A percentile compares a stretch with the other conserved stretches of the same genome.
Conservation (phyloP, 1,140 invertebrate species). For the Drosophila lacteicornis region DNA sequence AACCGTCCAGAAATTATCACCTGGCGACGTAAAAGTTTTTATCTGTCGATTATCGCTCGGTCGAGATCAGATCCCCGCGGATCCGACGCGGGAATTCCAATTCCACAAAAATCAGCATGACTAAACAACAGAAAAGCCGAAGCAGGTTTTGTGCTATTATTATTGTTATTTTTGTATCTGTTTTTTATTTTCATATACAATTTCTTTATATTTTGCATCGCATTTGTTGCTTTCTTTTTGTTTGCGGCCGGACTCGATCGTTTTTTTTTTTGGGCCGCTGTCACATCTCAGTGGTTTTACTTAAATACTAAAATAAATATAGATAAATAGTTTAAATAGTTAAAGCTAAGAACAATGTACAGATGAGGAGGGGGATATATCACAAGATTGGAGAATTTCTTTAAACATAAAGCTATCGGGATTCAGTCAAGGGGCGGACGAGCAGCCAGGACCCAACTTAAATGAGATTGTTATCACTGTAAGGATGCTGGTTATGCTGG, state of each 20-base stretch:
- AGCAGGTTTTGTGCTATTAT: conserved; percentile 45
- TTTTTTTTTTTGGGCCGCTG: conserved; percentile 10
- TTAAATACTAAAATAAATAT: conserved; percentile 71
- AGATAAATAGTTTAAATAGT: conserved; percentile 67
- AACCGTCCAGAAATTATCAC: conserved; percentile 57
- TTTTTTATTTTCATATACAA: conserved; percentile 53
- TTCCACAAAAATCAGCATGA: conserved; percentile 77
- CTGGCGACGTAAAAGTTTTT: conserved; percentile 70
- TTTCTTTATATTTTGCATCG: conserved; percentile 58
- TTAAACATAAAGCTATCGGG: conserved; percentile 67
- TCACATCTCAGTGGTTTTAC: conserved; percentile 45
- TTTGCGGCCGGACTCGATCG: conserved; percentile 19
- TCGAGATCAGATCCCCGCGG: conserved; percentile 38
- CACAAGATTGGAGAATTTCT: conserved; percentile 64
- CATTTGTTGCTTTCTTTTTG: conserved; percentile 63
- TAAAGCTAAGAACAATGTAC: conserved; percentile 57
- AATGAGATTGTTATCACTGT: conserved; percentile 73
- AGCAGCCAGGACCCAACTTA: conserved; percentile 24
- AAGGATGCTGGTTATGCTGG: conserved; percentile 27
- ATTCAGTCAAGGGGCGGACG: conserved; percentile 62
- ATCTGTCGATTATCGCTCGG: conserved; percentile 58
- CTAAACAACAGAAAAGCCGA: conserved; percentile 60
- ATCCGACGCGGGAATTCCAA: conserved; percentile 67
- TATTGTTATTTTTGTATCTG: conserved; percentile 53
- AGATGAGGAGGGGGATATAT: conserved; percentile 65